Evolutionary conservation across 2,888 invertebrate species (phyloP).

Genomic region (Tipula vernalis): DNA sequence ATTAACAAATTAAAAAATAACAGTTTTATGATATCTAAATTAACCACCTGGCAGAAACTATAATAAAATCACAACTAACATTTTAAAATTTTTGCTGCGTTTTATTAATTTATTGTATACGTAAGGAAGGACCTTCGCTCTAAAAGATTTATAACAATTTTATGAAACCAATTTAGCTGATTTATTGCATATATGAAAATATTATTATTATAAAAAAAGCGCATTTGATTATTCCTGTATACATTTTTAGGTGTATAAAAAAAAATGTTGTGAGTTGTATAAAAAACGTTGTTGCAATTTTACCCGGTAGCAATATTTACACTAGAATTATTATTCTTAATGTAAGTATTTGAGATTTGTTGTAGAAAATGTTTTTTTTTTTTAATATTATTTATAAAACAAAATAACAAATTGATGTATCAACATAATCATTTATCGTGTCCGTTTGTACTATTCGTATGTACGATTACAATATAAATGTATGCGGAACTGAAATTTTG

Average conservation of each 20-base stretch:
- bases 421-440: not conserved
- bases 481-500: too few species aligned
- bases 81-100: not conserved
- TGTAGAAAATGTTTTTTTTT: too few species aligned
- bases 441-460: too few species aligned
- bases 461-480: too few species aligned
- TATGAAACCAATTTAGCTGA: not conserved
- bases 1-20: not conserved
- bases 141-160: not conserved
- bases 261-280: not conserved
- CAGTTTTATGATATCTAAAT: slow-evolving; percentile 4
- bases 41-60: not conserved
- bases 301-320: slow-evolving; percentile 4
- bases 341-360: too few species aligned
- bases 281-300: not conserved
- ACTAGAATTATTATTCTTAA: not conserved
- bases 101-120: not conserved
- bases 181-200: not conserved
- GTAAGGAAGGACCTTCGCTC: not conserved
- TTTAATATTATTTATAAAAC: too few species aligned
- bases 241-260: too few species aligned
- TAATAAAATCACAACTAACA: not conserved
- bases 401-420: too few species aligned
- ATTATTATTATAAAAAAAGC: not conserved
- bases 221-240: too few species aligned